phyloP scores from a whole-genome alignment of 1,140 invertebrate genomes.

The Eupristina koningsbergeri region DNA sequence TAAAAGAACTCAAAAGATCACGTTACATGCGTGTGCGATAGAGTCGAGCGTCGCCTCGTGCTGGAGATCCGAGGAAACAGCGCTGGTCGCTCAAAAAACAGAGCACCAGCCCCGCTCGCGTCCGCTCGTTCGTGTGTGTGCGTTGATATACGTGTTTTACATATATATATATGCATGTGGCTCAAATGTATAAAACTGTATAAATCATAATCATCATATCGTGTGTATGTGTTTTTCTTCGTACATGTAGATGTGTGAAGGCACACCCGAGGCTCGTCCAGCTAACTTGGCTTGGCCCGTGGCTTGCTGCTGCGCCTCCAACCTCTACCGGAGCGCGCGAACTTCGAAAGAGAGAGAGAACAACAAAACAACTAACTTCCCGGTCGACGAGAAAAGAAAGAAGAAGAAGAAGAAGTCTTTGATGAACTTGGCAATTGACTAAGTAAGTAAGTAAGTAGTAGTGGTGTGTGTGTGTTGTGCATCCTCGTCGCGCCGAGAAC shows the following conservation, averaged over 20 bases:
- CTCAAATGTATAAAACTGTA: no score
- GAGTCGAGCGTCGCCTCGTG: conserved; percentile 27
- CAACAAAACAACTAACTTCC: conserved; percentile 26
- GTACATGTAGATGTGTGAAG: background rate
- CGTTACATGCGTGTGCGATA: conserved; percentile 13
- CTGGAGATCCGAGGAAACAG: background rate
- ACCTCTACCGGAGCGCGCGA: conserved; percentile 37
- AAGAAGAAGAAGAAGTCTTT: no score
- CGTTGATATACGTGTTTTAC: conserved; percentile 17
- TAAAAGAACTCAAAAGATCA: conserved; percentile 6
- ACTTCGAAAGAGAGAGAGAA: conserved; percentile 1
- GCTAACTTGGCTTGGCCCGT: conserved; percentile 36
- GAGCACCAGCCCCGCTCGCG: conserved; percentile 8
- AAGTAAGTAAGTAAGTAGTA: no score
- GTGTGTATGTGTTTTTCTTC: conserved; percentile 24
- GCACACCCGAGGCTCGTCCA: conserved; percentile 37
- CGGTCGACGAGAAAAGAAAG: conserved; percentile 49
- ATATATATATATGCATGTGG: conserved; percentile 24
- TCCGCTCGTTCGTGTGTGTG: conserved; percentile 18
- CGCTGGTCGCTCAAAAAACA: conserved; percentile 42
- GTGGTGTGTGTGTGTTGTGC: conserved; percentile 35
- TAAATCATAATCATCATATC: no score
- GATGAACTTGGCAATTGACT: conserved; percentile 50
- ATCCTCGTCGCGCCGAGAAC: conserved; percentile 31
- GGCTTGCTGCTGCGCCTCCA: conserved; percentile 43